Evolutionary conservation across 2,113 vertebrate genomes (phyloP).

Genomic region (Galbula dea): DNA sequence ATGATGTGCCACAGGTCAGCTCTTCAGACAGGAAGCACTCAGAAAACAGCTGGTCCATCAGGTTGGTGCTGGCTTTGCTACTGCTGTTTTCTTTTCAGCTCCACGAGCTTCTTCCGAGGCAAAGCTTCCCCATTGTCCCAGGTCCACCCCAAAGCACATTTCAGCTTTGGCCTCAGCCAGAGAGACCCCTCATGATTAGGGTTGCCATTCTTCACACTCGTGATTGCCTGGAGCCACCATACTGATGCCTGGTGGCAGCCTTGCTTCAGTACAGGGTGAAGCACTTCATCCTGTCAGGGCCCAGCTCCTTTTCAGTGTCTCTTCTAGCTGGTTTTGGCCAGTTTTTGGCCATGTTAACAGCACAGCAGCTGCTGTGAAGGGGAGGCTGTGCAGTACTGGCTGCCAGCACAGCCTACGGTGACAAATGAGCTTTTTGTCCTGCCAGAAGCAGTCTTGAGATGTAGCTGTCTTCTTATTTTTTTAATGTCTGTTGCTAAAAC

Average conservation of each 20-base stretch:
- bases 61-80: conserved; percentile 68
- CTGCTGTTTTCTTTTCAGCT: fast-evolving
- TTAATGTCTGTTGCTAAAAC: not conserved
- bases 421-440: not conserved
- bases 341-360: not conserved
- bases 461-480: not conserved
- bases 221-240: not conserved
- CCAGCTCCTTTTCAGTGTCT: not conserved
- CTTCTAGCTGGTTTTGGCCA: not conserved
- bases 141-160: fast-evolving
- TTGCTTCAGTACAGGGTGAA: not conserved
- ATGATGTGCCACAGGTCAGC: not conserved
- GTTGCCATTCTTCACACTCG: not conserved
- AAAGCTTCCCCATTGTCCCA: not conserved
- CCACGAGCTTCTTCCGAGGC: not conserved
- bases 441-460: not conserved
- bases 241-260: not conserved
- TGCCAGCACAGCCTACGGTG: not conserved
- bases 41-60: conserved; percentile 82
- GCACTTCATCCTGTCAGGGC: not conserved
- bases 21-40: not conserved
- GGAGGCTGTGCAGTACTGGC: not conserved
- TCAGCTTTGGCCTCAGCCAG: not conserved
- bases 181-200: fast-evolving
- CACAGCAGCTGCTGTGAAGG: not conserved